Conservation (phyloP, 2,797 vertebrate genomes). For the Oreortyx pictus region DNA sequence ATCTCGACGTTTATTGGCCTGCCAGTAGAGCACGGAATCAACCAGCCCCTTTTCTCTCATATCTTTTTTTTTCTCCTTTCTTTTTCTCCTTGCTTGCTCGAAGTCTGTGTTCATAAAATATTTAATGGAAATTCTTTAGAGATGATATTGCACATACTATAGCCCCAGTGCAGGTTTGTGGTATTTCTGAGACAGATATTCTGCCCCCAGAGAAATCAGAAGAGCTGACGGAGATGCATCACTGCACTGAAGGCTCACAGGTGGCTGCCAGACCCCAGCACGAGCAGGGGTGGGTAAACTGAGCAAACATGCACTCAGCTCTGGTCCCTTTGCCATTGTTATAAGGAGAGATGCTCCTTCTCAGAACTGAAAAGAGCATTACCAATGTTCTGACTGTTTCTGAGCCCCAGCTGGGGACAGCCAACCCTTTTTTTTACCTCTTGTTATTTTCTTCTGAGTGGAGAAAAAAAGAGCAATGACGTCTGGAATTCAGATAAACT, state of each 20-base stretch:
- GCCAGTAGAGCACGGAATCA: constrained; percentile 49
- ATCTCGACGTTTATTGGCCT: constrained; percentile 62
- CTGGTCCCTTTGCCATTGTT: not conserved
- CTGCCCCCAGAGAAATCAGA: constrained; percentile 49
- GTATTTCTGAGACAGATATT: constrained; percentile 49
- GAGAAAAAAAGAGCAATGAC: not conserved
- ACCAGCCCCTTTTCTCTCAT: constrained; percentile 19
- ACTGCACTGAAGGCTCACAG: not conserved
- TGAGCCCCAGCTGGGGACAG: not conserved
- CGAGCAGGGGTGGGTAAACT: accelerated
- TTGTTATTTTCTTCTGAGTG: not conserved
- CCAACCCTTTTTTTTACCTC: not conserved
- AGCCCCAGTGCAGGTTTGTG: constrained; percentile 47
- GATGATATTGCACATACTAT: constrained; percentile 27
- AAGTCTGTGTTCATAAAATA: constrained; percentile 69
- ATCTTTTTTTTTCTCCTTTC: not conserved
- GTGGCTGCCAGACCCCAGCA: not conserved
- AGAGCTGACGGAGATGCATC: constrained; percentile 8
- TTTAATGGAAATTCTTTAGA: constrained; percentile 66
- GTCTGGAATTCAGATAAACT: not conserved
- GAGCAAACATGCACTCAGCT: accelerated
- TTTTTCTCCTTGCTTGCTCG: not conserved
- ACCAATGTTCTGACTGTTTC: not conserved
- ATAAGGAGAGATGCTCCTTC: not conserved
- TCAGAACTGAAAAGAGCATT: not conserved